Evolutionary conservation across 2,797 vertebrate species (phyloP).

Genomic region (Liparis tanakae): DNA sequence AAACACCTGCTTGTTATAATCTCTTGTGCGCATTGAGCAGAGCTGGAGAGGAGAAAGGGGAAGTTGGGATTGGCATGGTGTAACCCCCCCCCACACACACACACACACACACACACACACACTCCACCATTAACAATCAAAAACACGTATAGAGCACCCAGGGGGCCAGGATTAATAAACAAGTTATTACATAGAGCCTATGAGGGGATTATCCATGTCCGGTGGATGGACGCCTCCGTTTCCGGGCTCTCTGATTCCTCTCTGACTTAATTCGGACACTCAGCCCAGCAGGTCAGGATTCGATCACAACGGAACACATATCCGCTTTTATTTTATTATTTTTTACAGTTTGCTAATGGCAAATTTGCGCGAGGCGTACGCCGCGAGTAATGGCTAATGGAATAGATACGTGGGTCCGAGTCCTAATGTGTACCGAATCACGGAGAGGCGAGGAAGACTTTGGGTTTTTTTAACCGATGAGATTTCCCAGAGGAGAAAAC

Average conservation of each 20-base stretch:
- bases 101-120: too few relatives aligned
- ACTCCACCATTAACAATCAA: constrained; percentile 74
- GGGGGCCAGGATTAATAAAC: too few relatives aligned
- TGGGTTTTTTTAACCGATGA: constrained; percentile 62
- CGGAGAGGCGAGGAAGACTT: constrained; percentile 53
- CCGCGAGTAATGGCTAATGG: constrained; percentile 24
- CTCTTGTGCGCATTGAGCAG: constrained; percentile 40
- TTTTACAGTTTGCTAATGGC: constrained; percentile 27
- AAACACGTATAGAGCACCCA: constrained; percentile 39
- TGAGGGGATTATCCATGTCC: constrained; percentile 77
- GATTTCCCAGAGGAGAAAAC: constrained; percentile 70
- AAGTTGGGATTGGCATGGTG: constrained; percentile 51
- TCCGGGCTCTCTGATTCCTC: constrained; percentile 41
- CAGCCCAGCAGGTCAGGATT: constrained; percentile 33
- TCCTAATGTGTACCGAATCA: constrained; percentile 32
- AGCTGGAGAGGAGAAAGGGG: constrained; percentile 27
- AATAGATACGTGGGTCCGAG: constrained; percentile 13
- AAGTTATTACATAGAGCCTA: constrained; percentile 75
- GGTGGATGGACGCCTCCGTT: constrained; percentile 63
- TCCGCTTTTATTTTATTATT: neutral
- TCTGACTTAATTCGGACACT: constrained; percentile 34
- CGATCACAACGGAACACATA: constrained; percentile 27
- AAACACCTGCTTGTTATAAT: constrained; percentile 66
- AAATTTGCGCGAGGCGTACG: constrained; percentile 16
- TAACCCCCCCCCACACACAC: constrained; percentile 51